Evolutionary conservation across 2,797 vertebrate genomes (phyloP).

Genomic region (Halcyon smyrnensis): DNA sequence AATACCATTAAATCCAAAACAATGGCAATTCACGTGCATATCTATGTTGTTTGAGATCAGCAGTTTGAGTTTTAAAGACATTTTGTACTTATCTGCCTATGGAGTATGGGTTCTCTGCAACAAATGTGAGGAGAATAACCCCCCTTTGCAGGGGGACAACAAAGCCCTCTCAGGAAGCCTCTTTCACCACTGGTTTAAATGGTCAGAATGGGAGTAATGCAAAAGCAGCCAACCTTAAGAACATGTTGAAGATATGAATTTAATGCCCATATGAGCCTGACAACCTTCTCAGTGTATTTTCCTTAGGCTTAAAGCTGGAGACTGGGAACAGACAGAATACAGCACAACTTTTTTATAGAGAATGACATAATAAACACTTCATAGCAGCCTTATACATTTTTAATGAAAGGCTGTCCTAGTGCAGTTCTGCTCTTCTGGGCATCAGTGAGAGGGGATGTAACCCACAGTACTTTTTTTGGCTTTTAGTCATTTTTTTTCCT

Average conservation of each 20-base stretch:
- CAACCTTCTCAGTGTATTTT: not conserved
- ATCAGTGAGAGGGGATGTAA: not conserved
- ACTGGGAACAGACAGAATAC: not conserved
- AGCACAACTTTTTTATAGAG: not conserved
- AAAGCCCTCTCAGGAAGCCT: not conserved
- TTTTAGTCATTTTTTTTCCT: slow-evolving; percentile 24
- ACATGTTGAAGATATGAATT: not conserved
- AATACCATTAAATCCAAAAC: not conserved
- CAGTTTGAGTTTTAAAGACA: not conserved
- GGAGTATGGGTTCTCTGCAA: not conserved
- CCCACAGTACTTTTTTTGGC: not conserved
- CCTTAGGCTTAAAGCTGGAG: not conserved
- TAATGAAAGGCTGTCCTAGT: not conserved
- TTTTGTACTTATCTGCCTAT: not conserved
- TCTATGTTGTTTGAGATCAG: not conserved
- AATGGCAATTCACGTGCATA: not conserved
- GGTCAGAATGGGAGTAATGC: not conserved
- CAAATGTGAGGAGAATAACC: not conserved
- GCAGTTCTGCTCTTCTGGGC: not conserved
- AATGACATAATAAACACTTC: not conserved
- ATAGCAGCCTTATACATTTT: not conserved
- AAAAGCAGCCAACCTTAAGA: not conserved
- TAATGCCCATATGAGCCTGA: not conserved
- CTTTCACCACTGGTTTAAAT: not conserved
- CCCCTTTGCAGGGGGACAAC: not conserved